Conservation (phyloP, 2,113 vertebrate species). For the Lichenostomus cassidix region DNA sequence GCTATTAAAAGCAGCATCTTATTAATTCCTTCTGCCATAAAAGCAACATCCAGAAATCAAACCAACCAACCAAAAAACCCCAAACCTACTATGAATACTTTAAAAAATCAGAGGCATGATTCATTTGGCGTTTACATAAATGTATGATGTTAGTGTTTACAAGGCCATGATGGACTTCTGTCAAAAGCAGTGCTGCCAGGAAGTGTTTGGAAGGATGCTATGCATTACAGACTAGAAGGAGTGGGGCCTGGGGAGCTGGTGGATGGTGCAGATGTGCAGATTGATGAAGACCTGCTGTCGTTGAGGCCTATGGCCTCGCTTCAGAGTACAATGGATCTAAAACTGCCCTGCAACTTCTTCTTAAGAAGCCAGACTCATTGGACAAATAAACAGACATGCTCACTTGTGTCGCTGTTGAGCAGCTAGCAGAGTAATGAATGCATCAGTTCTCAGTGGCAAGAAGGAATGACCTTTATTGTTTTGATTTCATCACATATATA, state of each 20-base stretch:
- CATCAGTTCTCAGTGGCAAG: too few species aligned
- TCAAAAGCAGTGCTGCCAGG: neutral
- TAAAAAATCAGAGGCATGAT: neutral
- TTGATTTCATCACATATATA: too few species aligned
- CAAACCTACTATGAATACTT: accelerated
- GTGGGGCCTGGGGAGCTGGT: neutral
- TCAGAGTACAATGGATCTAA: neutral
- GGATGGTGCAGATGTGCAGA: neutral
- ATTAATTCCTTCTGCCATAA: neutral
- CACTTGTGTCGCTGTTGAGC: too few species aligned
- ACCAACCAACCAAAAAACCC: neutral
- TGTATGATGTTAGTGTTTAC: neutral
- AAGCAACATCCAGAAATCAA: neutral
- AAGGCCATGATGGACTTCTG: neutral
- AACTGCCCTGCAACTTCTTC: neutral
- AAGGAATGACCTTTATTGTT: too few species aligned
- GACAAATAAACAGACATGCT: accelerated
- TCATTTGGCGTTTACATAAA: neutral
- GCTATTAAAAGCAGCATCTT: neutral
- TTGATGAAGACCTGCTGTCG: neutral
- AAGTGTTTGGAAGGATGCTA: neutral
- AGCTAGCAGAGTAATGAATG: too few species aligned
- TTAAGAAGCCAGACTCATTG: neutral
- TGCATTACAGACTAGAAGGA: neutral
- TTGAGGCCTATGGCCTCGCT: neutral